These are phyloP conservation scores for Apamea monoglypha DNA, from an alignment of 2,888 invertebrate genomes.

Conservation along the genomic window DNA sequence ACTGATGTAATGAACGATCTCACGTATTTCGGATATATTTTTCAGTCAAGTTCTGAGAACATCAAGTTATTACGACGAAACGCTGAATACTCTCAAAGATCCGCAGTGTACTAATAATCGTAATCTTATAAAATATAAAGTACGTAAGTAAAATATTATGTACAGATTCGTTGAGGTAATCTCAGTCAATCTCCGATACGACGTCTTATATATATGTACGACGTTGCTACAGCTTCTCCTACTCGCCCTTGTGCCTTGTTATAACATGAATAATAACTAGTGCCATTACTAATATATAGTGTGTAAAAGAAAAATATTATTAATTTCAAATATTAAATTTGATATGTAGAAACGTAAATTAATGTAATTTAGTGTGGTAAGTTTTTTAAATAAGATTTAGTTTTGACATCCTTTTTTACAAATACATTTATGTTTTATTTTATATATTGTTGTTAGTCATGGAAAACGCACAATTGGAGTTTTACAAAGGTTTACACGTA, in stretches of 20 bases:
- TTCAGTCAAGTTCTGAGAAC: constrained; percentile 26
- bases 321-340: constrained; percentile 67
- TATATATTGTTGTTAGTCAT: constrained; percentile 11
- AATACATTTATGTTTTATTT: constrained; percentile 30
- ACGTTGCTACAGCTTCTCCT: constrained; percentile 61
- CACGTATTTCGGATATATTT: constrained; percentile 34
- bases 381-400: constrained; percentile 46
- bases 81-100: constrained; percentile 35
- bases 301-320: constrained; percentile 68
- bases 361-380: constrained; percentile 60
- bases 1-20: constrained; percentile 46
- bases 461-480: constrained; percentile 31
- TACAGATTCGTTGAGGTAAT: constrained; percentile 51
- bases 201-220: constrained; percentile 16
- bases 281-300: constrained; percentile 84
- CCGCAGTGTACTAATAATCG: constrained; percentile 43
- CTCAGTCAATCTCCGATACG: constrained; percentile 51
- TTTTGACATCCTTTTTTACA: constrained; percentile 50
- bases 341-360: constrained; percentile 57
- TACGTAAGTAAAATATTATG: constrained; percentile 24
- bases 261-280: constrained; percentile 77
- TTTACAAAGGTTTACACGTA: not conserved
- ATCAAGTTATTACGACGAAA: constrained; percentile 33
- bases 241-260: constrained; percentile 77
- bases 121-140: constrained; percentile 45